Conservation (phyloP, 2,888 invertebrate species). For the Pherbina coryleti region DNA sequence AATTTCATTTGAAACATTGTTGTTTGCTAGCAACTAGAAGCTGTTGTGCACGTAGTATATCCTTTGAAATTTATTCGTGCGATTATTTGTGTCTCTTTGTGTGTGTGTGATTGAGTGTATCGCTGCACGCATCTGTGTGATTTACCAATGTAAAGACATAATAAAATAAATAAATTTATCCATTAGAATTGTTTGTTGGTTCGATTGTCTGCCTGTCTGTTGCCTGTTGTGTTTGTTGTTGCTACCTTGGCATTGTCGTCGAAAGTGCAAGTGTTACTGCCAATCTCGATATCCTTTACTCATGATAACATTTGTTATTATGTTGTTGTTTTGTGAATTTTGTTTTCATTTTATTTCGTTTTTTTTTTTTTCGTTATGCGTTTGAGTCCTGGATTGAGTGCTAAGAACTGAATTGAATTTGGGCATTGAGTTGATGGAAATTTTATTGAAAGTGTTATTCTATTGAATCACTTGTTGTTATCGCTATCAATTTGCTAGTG, state of each 20-base stretch:
- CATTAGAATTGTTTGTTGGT: too few species aligned
- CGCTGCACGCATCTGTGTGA: slow-evolving; percentile 45
- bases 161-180: too few species aligned
- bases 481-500: background rate
- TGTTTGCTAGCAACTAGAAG: background rate
- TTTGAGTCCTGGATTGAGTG: slow-evolving; percentile 4
- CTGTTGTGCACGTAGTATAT: too few species aligned
- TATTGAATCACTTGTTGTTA: background rate
- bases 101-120: background rate
- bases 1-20: slow-evolving; percentile 23
- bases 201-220: too few species aligned
- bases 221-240: too few species aligned
- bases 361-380: background rate
- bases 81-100: background rate
- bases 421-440: background rate
- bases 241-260: too few species aligned
- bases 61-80: too few species aligned
- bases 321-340: slow-evolving; percentile 33
- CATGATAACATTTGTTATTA: too few species aligned
- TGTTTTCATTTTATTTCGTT: slow-evolving; percentile 59
- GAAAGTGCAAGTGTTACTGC: too few species aligned
- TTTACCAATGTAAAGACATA: background rate
- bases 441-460: background rate
- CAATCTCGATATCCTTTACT: too few species aligned
- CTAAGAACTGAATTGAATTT: slow-evolving; percentile 1